These are phyloP conservation scores for Hippoglossus hippoglossus DNA, from an alignment of 2,797 vertebrate species.

Conservation along the genomic window DNA sequence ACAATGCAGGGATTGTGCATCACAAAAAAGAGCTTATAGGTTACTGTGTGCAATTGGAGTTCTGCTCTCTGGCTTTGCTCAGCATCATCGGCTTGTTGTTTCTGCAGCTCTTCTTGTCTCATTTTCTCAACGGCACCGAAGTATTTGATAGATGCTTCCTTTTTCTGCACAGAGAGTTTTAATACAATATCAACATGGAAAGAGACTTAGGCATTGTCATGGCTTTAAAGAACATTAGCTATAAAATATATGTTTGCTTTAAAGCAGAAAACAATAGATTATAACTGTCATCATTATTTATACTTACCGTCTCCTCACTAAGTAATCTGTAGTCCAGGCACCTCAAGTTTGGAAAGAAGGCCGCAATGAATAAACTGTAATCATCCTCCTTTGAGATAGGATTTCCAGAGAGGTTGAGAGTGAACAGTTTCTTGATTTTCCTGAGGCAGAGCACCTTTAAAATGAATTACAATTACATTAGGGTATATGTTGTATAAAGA, in stretches of 20 bases:
- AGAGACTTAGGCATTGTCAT: background rate
- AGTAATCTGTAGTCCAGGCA: slow-evolving; percentile 89
- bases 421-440: background rate
- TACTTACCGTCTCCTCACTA: slow-evolving; percentile 83
- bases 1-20: background rate
- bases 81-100: slow-evolving; percentile 62
- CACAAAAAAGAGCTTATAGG: background rate
- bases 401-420: background rate
- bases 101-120: slow-evolving; percentile 74
- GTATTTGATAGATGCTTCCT: slow-evolving; percentile 77
- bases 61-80: slow-evolving; percentile 68
- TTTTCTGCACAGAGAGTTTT: slow-evolving; percentile 78
- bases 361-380: slow-evolving; percentile 60
- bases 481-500: background rate
- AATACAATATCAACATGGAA: background rate
- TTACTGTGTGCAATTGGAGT: slow-evolving; percentile 86
- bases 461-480: slow-evolving; percentile 26
- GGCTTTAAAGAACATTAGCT: too few species aligned
- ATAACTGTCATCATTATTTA: background rate
- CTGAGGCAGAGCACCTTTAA: slow-evolving; percentile 77
- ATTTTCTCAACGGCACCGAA: slow-evolving; percentile 75
- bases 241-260: too few species aligned
- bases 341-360: slow-evolving; percentile 77
- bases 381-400: slow-evolving; percentile 45
- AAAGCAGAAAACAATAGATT: background rate